A percentile compares a stretch with the other conserved stretches of the same genome.
These are phyloP conservation scores for Campylomormyrus numenius DNA, from an alignment of 2,113 vertebrate genomes.

Conservation along the genomic window DNA sequence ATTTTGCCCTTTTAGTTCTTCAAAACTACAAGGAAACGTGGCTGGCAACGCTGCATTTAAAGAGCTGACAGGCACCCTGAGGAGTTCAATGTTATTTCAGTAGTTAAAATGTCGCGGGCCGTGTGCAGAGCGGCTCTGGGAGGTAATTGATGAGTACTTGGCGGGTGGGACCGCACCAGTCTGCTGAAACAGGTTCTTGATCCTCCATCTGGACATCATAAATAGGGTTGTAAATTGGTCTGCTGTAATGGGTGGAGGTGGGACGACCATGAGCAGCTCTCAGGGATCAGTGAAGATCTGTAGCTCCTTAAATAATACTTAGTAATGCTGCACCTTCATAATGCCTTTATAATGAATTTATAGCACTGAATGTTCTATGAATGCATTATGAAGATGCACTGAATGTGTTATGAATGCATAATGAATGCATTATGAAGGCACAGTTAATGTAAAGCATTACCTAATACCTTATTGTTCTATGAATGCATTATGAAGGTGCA, in stretches of 20 bases:
- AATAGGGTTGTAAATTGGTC: not conserved
- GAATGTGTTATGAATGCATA: not conserved
- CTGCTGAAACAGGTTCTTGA: not conserved
- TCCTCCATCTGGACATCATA: not conserved
- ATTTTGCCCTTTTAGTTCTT: not conserved
- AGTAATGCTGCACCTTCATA: not conserved
- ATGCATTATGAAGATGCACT: not conserved
- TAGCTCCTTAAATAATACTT: not conserved
- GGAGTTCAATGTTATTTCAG: conserved; percentile 1
- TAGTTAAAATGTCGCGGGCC: not conserved
- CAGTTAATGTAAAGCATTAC: not conserved
- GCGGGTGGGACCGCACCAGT: not conserved
- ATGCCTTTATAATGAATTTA: not conserved
- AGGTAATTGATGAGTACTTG: not conserved
- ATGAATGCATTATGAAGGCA: not conserved
- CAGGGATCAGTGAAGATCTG: not conserved
- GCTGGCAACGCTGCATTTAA: not conserved
- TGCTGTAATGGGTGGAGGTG: not conserved
- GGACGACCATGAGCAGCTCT: not conserved
- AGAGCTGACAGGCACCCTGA: not conserved
- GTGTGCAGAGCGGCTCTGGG: not conserved
- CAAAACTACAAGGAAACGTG: not conserved
- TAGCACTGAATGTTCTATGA: not conserved
- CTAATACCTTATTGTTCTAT: too few species aligned
- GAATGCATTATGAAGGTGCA: not conserved